Evolutionary conservation across 2,113 vertebrate genomes (phyloP).

Genomic region (Notechis scutatus): DNA sequence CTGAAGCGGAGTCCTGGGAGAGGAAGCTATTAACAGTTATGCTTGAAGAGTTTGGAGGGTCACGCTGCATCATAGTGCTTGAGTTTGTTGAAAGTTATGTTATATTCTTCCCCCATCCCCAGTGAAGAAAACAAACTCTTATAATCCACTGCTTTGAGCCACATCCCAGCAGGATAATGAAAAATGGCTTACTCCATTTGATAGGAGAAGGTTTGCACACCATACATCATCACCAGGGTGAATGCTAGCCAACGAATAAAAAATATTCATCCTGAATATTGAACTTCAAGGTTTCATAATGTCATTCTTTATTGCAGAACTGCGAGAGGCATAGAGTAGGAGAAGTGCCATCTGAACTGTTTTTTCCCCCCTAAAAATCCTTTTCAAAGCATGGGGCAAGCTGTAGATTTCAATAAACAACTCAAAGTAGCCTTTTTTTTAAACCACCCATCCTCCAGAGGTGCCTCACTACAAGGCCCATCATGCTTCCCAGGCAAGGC

Average conservation of each 20-base stretch:
- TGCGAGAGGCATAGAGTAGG: constrained; percentile 34
- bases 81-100: constrained; percentile 64
- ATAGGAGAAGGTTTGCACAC: constrained; percentile 54
- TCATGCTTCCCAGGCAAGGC: not conserved
- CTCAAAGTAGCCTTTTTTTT: not conserved
- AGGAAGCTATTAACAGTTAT: constrained; percentile 76
- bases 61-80: constrained; percentile 55
- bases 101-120: constrained; percentile 54
- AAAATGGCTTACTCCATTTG: constrained; percentile 60
- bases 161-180: constrained; percentile 58
- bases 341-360: not conserved
- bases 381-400: not conserved
- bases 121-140: constrained; percentile 68
- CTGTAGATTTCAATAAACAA: not conserved
- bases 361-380: not conserved
- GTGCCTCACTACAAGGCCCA: not conserved
- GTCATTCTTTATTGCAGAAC: constrained; percentile 58
- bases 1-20: constrained; percentile 60
- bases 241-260: constrained; percentile 10
- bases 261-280: constrained; percentile 28
- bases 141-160: constrained; percentile 64
- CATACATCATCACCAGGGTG: constrained; percentile 56
- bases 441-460: not conserved
- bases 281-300: constrained; percentile 25
- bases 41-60: constrained; percentile 56